phyloP scores from a whole-genome alignment of 2,797 vertebrate species.

The Alca torda region DNA sequence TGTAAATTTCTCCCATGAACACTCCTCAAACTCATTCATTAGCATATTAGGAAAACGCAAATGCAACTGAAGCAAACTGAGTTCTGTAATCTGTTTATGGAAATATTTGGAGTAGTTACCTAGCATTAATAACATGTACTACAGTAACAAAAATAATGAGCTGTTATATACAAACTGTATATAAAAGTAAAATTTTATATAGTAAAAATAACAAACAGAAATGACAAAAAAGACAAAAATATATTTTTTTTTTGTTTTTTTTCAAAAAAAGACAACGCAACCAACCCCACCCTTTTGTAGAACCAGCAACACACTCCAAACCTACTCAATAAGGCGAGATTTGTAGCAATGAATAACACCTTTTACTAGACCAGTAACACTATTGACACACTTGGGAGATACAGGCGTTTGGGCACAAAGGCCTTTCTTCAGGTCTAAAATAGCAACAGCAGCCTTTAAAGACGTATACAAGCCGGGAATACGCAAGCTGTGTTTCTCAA shows the following conservation, averaged over 20 bases:
- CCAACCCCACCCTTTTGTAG: not conserved
- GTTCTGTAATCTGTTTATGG: not conserved
- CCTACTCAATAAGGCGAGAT: not conserved
- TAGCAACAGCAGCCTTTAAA: not conserved
- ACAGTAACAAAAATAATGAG: not conserved
- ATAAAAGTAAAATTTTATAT: too few species aligned
- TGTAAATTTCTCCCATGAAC: not conserved
- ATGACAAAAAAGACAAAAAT: not conserved
- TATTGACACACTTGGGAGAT: not conserved
- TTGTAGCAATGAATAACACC: not conserved
- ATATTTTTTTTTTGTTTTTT: too few species aligned
- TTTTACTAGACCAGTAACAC: not conserved
- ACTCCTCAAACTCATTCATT: not conserved
- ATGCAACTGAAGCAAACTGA: not conserved
- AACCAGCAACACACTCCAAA: not conserved
- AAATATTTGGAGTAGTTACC: not conserved
- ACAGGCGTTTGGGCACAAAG: not conserved
- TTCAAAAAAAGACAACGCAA: not conserved
- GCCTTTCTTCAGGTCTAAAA: not conserved
- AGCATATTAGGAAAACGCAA: not conserved
- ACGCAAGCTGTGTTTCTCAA: not conserved
- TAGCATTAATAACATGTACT: not conserved
- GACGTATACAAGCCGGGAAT: not conserved
- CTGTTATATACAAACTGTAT: too few species aligned
- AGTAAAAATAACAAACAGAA: not conserved